These are phyloP conservation scores for Loriculus beryllinus DNA, from an alignment of 2,797 vertebrate species.

Conservation along the genomic window DNA sequence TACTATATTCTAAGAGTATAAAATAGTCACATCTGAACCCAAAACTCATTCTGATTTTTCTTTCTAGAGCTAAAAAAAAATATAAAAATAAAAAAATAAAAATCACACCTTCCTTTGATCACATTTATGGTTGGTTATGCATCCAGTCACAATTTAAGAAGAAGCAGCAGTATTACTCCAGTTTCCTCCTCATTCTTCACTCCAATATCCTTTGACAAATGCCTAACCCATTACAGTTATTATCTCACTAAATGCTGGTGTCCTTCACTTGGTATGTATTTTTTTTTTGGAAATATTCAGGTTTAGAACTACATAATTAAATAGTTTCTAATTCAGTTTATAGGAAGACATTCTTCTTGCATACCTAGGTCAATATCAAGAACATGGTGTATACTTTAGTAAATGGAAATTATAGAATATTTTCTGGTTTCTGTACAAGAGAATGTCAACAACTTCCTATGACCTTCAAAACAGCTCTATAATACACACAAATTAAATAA, in stretches of 20 bases:
- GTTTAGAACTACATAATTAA: neutral
- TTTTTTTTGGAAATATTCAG: fast-evolving
- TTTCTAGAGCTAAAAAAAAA: neutral
- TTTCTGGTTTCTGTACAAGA: neutral
- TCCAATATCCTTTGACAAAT: neutral
- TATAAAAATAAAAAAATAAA: no score
- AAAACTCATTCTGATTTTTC: neutral
- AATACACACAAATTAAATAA: neutral
- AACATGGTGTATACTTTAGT: neutral
- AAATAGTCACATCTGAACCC: neutral
- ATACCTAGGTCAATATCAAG: neutral
- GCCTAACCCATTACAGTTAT: neutral
- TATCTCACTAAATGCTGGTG: neutral
- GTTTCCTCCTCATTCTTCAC: neutral
- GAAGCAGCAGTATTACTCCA: neutral
- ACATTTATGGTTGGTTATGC: neutral
- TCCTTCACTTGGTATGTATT: neutral
- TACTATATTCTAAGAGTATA: neutral
- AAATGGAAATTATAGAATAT: neutral
- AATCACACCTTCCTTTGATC: neutral
- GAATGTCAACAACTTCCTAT: neutral
- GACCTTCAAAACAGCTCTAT: neutral
- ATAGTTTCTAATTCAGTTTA: neutral
- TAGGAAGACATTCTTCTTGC: neutral
- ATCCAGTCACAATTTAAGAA: neutral